phyloP scores from a whole-genome alignment of 2,113 vertebrate species.

The Pampusana beccarii region DNA sequence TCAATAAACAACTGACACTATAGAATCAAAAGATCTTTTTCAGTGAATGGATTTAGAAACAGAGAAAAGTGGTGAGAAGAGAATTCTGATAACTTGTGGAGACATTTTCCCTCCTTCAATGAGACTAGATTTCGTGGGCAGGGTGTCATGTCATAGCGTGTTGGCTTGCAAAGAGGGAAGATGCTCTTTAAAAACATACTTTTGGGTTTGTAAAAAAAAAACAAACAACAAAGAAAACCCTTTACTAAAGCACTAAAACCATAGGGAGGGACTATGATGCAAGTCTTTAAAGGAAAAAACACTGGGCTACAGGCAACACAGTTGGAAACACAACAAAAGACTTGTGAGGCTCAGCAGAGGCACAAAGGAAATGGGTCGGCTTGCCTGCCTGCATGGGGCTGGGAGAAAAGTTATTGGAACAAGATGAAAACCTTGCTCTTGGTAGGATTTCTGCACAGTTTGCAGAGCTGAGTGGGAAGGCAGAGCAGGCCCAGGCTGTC shows the following conservation, averaged over 20 bases:
- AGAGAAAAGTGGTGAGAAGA: not conserved
- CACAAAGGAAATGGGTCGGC: slow-evolving; percentile 38
- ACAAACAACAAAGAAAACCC: slow-evolving; percentile 10
- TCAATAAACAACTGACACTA: slow-evolving; percentile 6
- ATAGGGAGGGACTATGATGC: not conserved
- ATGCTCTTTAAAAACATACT: not conserved
- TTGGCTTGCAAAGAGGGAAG: not conserved
- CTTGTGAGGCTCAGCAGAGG: slow-evolving; percentile 36
- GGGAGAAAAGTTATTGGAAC: slow-evolving; percentile 35
- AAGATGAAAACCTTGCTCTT: slow-evolving; percentile 52
- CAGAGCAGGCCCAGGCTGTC: not conserved
- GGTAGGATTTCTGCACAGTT: not conserved
- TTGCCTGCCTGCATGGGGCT: slow-evolving; percentile 12
- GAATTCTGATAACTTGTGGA: not conserved
- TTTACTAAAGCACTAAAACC: not conserved
- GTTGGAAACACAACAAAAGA: slow-evolving; percentile 51
- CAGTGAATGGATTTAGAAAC: not conserved
- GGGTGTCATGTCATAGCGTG: not conserved
- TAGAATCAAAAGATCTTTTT: not conserved
- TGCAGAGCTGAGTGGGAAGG: slow-evolving; percentile 25
- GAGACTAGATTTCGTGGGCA: not conserved
- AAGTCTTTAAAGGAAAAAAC: slow-evolving; percentile 46
- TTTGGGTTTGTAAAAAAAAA: not conserved
- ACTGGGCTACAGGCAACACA: not conserved
- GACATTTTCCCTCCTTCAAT: slow-evolving; percentile 2